These are phyloP conservation scores for Thymallus thymallus DNA, from an alignment of 2,113 vertebrate species.

Conservation along the genomic window DNA sequence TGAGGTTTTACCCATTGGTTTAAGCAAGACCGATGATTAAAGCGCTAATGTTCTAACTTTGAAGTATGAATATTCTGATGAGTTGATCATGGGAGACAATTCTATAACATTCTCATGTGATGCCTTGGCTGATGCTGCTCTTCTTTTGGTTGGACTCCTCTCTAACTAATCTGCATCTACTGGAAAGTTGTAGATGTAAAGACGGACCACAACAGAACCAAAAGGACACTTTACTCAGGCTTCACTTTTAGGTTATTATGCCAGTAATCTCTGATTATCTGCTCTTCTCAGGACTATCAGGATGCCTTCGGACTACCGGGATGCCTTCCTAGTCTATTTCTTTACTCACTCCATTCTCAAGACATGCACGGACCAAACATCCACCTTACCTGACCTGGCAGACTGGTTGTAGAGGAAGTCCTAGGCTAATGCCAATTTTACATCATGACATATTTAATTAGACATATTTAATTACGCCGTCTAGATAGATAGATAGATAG, in stretches of 20 bases:
- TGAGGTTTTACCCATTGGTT: slow-evolving; percentile 17
- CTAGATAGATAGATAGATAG: no score
- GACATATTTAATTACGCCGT: no score
- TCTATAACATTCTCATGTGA: background rate
- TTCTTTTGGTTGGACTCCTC: background rate
- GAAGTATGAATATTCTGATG: background rate
- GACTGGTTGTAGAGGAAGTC: no score
- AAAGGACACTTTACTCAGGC: background rate
- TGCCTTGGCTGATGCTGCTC: background rate
- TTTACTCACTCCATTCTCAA: no score
- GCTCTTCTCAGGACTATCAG: background rate
- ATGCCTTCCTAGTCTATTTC: background rate
- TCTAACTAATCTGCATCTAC: background rate
- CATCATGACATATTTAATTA: no score
- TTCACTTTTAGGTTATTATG: background rate
- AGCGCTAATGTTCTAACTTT: background rate
- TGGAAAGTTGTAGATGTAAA: background rate
- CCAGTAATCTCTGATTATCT: background rate
- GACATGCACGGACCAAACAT: no score
- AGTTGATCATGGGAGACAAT: background rate
- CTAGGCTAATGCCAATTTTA: no score
- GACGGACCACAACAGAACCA: background rate
- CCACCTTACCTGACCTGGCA: no score
- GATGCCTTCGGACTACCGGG: background rate
- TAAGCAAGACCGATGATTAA: background rate